phyloP scores from a whole-genome alignment of 2,888 invertebrate species.

The Noctua comes region DNA sequence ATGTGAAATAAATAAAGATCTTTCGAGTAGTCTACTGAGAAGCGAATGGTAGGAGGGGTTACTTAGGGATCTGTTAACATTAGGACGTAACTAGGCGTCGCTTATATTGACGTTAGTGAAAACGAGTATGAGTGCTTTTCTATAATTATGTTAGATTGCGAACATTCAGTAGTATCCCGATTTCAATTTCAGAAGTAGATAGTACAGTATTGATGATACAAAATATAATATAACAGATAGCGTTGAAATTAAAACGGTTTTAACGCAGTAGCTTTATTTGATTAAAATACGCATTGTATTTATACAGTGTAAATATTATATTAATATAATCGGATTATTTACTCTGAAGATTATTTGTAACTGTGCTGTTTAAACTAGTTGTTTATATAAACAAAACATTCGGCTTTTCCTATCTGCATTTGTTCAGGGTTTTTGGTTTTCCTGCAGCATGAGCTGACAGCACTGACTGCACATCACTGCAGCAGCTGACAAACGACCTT shows the following conservation, averaged over 20 bases:
- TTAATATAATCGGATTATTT: neutral
- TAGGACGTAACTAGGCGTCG: neutral
- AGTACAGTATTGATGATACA: slow-evolving; percentile 2
- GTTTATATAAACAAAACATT: neutral
- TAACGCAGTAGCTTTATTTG: neutral
- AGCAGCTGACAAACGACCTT: neutral
- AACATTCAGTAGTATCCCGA: neutral
- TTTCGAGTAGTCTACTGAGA: neutral
- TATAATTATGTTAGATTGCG: neutral
- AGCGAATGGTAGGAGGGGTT: neutral
- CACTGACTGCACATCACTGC: too few species aligned
- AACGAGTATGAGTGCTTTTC: neutral
- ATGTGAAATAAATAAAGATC: neutral
- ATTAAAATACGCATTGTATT: neutral
- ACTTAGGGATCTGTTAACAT: neutral
- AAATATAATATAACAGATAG: neutral
- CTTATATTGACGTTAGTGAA: neutral
- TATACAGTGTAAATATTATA: neutral
- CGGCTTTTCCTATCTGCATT: neutral
- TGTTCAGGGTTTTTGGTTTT: neutral
- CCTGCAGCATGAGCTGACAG: too few species aligned
- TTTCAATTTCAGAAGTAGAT: slow-evolving; percentile 9
- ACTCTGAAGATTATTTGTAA: neutral
- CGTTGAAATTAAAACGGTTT: neutral
- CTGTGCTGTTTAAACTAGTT: neutral